Conservation (phyloP, 1,140 invertebrate species). For the Diuraphis noxia region DNA sequence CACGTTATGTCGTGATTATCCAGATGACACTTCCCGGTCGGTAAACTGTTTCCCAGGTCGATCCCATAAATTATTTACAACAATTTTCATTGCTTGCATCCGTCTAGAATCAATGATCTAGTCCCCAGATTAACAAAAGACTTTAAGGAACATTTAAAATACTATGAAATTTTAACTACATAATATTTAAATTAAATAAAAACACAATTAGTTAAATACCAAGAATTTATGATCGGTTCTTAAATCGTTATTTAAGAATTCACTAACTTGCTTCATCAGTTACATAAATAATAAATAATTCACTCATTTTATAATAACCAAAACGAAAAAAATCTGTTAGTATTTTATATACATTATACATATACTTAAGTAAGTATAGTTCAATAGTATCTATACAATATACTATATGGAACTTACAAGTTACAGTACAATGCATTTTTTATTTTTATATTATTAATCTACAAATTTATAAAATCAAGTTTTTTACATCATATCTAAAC, state of each 20-base stretch:
- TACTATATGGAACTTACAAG: not conserved
- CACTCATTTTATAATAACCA: not conserved
- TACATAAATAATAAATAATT: too few relatives aligned
- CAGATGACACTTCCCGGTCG: not conserved
- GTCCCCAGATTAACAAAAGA: not conserved
- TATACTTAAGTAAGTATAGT: not conserved
- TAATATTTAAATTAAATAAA: not conserved
- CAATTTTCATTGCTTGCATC: slow-evolving; percentile 39
- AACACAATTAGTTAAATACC: not conserved
- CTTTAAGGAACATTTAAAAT: not conserved
- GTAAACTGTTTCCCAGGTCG: not conserved
- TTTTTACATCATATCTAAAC: not conserved
- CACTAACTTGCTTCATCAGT: not conserved
- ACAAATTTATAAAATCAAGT: not conserved
- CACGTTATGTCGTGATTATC: not conserved
- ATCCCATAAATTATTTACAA: slow-evolving; percentile 34
- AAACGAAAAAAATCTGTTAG: not conserved
- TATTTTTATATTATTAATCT: not conserved
- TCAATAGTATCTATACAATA: not conserved
- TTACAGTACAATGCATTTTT: not conserved
- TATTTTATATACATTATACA: not conserved
- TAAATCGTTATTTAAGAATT: not conserved
- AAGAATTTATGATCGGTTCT: not conserved
- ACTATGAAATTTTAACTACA: not conserved
- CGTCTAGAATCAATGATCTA: slow-evolving; percentile 17